Base-by-base conservation (phyloP, 2,113 vertebrate genomes). In the Willisornis vidua region DNA sequence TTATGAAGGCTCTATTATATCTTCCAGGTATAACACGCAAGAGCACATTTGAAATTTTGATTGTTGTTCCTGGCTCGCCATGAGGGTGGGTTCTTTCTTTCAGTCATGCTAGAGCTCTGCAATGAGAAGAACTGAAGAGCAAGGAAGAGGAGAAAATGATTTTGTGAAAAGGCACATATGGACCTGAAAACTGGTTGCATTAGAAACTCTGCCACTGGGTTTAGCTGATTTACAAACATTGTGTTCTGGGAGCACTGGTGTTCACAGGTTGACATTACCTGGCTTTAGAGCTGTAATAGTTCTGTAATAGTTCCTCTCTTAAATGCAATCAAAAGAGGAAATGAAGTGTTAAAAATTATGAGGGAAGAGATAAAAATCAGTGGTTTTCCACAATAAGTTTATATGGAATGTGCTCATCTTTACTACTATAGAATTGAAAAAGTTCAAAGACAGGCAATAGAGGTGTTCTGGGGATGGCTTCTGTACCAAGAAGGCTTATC, bases 131-230 rank as follows among this genome's bases (percentile, higher is more conserved):
- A 29, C 23, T 59, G 63, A 61, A 76, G 33, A 84, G 28, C 13
- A 86, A 12, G 16, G 23, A 54, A 52, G 45, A 39, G 35, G 35
- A 76, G 17, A 31, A 59, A n/a, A 35, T 14, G 0, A 16, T 45
- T 89, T 83, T 68, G 12, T 86, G 19, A 31, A 67, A 73, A 33
- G 39, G 4, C 19, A 18, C 4, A 5, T n/a, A 7, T 13, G 1
- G 49, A 45, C 20, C 16, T 18, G 0, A 43, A 83, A 78, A 1
- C 13, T 61, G 9, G 7, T 57, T 7, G 0, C 18, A 5, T 65
- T 87, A 68, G 45, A 68, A 88, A 61, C 4, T 62, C 51, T 83
- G 33, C 6, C 15, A 14, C 14, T 33, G 62, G 33, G 3, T 93
- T 72, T 75, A 80, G 16, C 49, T 70, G 26, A 39, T 39, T 89